Conservation (phyloP, 2,888 invertebrate genomes). For the Nomada lathburiana region DNA sequence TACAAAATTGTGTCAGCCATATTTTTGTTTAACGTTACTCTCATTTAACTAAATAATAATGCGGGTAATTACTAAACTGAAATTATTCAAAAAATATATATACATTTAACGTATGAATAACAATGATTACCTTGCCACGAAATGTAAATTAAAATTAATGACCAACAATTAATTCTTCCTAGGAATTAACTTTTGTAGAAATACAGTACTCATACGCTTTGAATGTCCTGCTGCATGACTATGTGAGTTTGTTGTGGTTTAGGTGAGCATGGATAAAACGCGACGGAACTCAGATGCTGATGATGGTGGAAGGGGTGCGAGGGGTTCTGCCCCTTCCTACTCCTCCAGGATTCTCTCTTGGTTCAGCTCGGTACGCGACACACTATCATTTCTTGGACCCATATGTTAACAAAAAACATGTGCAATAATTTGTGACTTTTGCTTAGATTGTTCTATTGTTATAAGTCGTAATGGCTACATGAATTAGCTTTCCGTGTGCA, state of each 20-base stretch:
- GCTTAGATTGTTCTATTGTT: slow-evolving; percentile 66
- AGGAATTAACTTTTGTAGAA: slow-evolving; percentile 26
- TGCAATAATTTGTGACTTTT: slow-evolving; percentile 58
- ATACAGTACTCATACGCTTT: slow-evolving; percentile 44
- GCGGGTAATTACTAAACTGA: background rate
- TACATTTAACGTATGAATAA: slow-evolving; percentile 8
- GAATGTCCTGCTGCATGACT: slow-evolving; percentile 68
- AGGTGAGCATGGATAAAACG: slow-evolving; percentile 84
- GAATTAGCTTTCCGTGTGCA: slow-evolving; percentile 49
- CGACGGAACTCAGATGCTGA: slow-evolving; percentile 82
- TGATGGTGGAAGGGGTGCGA: slow-evolving; percentile 80
- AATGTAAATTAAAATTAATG: slow-evolving; percentile 9
- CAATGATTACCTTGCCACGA: background rate
- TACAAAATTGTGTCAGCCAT: slow-evolving; percentile 5
- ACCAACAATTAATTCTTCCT: slow-evolving; percentile 10
- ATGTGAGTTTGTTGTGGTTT: slow-evolving; percentile 83
- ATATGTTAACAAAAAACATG: slow-evolving; percentile 75
- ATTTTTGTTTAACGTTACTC: slow-evolving; percentile 14
- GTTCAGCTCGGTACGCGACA: slow-evolving; percentile 84
- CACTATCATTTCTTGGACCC: slow-evolving; percentile 83
- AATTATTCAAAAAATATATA: background rate
- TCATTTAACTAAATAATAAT: slow-evolving; percentile 14
- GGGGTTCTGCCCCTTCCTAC: slow-evolving; percentile 82
- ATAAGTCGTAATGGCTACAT: slow-evolving; percentile 52
- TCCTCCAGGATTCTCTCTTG: slow-evolving; percentile 83